Evolutionary conservation across 2,888 invertebrate genomes (phyloP).

Genomic region (Kuschelorhynchus macadamiae): DNA sequence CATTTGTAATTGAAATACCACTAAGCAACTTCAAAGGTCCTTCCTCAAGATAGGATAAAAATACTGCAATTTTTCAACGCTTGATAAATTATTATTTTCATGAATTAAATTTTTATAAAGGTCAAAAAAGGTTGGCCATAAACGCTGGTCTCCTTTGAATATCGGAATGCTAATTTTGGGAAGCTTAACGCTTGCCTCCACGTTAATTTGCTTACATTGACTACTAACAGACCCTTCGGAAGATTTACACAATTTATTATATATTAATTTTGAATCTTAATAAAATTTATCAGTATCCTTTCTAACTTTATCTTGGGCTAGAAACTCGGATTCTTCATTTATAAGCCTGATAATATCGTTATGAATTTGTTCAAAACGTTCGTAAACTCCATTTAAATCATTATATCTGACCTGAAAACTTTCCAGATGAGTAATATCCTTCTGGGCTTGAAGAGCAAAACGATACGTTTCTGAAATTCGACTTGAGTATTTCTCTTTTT

Average conservation of each 20-base stretch:
- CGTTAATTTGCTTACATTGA: too few relatives aligned
- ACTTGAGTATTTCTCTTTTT: not conserved
- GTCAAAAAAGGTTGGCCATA: conserved; percentile 11
- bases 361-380: not conserved
- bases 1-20: conserved; percentile 2
- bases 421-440: not conserved
- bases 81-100: conserved; percentile 1
- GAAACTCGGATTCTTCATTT: not conserved
- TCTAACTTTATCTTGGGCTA: not conserved
- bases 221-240: not conserved
- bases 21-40: conserved; percentile 9
- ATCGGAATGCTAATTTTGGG: not conserved
- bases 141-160: not conserved
- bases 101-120: conserved; percentile 7
- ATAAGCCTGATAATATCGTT: too few relatives aligned
- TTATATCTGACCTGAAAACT: not conserved
- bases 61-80: conserved; percentile 5
- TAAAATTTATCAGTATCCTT: not conserved
- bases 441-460: not conserved
- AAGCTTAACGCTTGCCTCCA: not conserved
- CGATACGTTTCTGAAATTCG: not conserved
- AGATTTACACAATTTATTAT: not conserved
- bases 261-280: not conserved
- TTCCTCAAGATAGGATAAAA: conserved; percentile 5
- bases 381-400: conserved; percentile 1